Conservation (phyloP, 2,113 vertebrate species). For the Gobio gobio region DNA sequence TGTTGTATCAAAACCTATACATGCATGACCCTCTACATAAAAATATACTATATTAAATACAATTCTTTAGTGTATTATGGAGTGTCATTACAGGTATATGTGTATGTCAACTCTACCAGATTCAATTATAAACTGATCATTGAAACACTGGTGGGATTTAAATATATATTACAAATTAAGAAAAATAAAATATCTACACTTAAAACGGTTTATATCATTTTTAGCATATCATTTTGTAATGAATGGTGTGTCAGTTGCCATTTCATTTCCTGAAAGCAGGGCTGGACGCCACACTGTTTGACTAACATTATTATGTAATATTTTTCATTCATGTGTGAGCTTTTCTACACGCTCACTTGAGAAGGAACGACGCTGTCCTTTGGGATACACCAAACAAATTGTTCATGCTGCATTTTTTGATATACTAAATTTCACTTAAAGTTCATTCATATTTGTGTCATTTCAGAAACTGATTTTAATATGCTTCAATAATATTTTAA, state of each 20-base stretch:
- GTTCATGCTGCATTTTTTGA: neutral
- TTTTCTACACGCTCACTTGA: conserved; percentile 25
- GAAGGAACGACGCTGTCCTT: conserved; percentile 13
- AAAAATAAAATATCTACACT: neutral
- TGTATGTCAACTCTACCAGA: neutral
- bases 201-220: neutral
- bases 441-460: too few relatives aligned
- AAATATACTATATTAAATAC: neutral
- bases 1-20: neutral
- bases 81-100: neutral
- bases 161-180: neutral
- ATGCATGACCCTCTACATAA: neutral
- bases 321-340: conserved; percentile 63
- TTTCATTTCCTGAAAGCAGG: conserved; percentile 13
- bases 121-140: neutral
- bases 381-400: neutral
- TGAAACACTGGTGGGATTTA: neutral
- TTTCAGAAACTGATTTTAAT: too few relatives aligned
- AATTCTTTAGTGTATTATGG: neutral
- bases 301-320: conserved; percentile 61
- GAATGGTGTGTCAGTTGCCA: neutral
- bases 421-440: neutral
- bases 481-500: too few relatives aligned
- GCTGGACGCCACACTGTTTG: conserved; percentile 49
- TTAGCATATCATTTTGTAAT: neutral